Conservation (phyloP, 2,888 invertebrate genomes). For the Tiphia femorata region DNA sequence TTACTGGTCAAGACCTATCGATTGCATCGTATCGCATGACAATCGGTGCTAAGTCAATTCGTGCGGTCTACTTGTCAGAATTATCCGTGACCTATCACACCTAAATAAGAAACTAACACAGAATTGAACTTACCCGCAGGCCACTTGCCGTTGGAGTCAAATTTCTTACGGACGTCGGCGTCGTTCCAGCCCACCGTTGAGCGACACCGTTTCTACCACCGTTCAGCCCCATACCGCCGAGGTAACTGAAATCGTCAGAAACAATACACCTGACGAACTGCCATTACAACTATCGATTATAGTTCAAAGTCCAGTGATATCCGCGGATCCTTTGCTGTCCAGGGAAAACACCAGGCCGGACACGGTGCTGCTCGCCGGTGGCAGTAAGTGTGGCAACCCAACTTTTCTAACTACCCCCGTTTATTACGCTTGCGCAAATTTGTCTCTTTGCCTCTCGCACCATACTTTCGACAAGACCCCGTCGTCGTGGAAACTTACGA, state of each 20-base stretch:
- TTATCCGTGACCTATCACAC: too few species aligned
- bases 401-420: conserved; percentile 21
- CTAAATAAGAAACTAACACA: too few species aligned
- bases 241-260: conserved; percentile 22
- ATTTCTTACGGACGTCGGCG: conserved; percentile 52
- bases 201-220: background rate
- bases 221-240: conserved; percentile 2
- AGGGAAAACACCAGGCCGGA: conserved; percentile 71
- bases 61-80: too few species aligned
- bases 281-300: conserved; percentile 74
- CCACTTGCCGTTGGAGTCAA: conserved; percentile 25
- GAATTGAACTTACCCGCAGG: too few species aligned
- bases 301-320: conserved; percentile 72
- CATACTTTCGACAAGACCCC: too few species aligned
- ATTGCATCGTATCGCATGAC: too few species aligned
- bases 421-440: too few species aligned
- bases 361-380: conserved; percentile 73
- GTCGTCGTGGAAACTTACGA: too few species aligned
- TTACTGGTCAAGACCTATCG: too few species aligned
- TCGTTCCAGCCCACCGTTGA: conserved; percentile 25
- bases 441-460: too few species aligned
- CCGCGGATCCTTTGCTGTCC: conserved; percentile 76
- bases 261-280: conserved; percentile 64
- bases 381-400: conserved; percentile 70
- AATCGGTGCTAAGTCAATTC: too few species aligned